Conservation (phyloP, 2,888 invertebrate genomes). For the Pseudeuparius sepicola region DNA sequence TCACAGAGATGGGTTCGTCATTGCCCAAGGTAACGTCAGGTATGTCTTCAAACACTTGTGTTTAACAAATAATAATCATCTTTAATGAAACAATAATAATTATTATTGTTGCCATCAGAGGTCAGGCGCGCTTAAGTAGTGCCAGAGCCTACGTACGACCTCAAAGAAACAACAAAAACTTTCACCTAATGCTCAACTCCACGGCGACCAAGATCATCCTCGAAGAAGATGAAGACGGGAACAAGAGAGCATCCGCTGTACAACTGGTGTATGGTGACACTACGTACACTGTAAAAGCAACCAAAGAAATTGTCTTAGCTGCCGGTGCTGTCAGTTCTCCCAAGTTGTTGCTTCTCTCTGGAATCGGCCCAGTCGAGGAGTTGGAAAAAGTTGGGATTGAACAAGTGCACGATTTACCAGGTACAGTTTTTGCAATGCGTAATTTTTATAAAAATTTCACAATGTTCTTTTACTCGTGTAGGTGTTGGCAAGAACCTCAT, state of each 20-base stretch:
- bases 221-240: slow-evolving; percentile 26
- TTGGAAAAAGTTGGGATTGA: slow-evolving; percentile 47
- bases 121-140: slow-evolving; percentile 38
- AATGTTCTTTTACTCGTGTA: neutral
- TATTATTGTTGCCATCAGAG: slow-evolving; percentile 15
- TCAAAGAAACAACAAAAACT: slow-evolving; percentile 44
- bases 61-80: too few relatives aligned
- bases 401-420: slow-evolving; percentile 49
- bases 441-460: neutral
- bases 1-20: slow-evolving; percentile 45
- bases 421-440: slow-evolving; percentile 46
- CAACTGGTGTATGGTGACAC: slow-evolving; percentile 46
- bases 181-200: slow-evolving; percentile 51
- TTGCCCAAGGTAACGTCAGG: slow-evolving; percentile 52
- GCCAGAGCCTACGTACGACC: slow-evolving; percentile 52
- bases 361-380: slow-evolving; percentile 51
- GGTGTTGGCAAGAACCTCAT: too few relatives aligned
- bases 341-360: slow-evolving; percentile 54
- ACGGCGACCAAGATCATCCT: slow-evolving; percentile 49
- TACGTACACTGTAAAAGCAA: slow-evolving; percentile 40
- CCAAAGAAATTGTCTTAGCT: slow-evolving; percentile 49
- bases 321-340: slow-evolving; percentile 56
- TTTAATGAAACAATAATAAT: too few relatives aligned
- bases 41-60: too few relatives aligned
- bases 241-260: slow-evolving; percentile 46